Conservation (phyloP, 2,888 invertebrate genomes). For the Drosophila flavopinicola region DNA sequence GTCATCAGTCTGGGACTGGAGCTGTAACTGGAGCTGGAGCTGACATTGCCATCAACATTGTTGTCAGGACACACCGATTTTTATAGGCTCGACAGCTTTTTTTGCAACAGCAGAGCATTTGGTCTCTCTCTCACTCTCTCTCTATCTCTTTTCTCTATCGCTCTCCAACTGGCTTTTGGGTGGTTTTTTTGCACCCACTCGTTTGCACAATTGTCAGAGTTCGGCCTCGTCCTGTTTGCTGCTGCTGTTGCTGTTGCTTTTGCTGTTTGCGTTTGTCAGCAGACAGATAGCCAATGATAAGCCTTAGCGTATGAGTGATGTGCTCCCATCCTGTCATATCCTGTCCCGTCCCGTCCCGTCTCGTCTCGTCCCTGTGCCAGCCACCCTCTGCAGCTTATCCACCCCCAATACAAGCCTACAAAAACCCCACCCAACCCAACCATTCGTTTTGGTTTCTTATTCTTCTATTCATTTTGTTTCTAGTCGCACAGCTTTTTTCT, state of each 20-base stretch:
- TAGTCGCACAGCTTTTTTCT: constrained; percentile 1
- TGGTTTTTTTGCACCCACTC: constrained; percentile 42
- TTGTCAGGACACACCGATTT: constrained; percentile 74
- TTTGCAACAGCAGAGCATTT: constrained; percentile 16
- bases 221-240: constrained; percentile 9
- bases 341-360: not conserved
- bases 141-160: not conserved
- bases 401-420: too few relatives aligned
- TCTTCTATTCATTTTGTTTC: constrained; percentile 11
- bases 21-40: too few relatives aligned
- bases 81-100: constrained; percentile 57
- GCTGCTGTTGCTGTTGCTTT: constrained; percentile 19
- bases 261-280: constrained; percentile 71
- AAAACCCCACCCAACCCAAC: constrained; percentile 13
- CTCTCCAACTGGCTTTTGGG: constrained; percentile 26
- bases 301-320: constrained; percentile 78
- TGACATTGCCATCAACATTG: constrained; percentile 71
- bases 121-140: too few relatives aligned
- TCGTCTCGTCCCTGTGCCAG: constrained; percentile 12
- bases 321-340: constrained; percentile 34
- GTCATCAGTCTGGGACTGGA: constrained; percentile 61
- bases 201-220: constrained; percentile 17
- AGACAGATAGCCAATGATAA: constrained; percentile 79
- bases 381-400: constrained; percentile 16
- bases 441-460: constrained; percentile 7